These are phyloP conservation scores for Pseudoips prasinana DNA, from an alignment of 2,888 invertebrate species.

Conservation along the genomic window DNA sequence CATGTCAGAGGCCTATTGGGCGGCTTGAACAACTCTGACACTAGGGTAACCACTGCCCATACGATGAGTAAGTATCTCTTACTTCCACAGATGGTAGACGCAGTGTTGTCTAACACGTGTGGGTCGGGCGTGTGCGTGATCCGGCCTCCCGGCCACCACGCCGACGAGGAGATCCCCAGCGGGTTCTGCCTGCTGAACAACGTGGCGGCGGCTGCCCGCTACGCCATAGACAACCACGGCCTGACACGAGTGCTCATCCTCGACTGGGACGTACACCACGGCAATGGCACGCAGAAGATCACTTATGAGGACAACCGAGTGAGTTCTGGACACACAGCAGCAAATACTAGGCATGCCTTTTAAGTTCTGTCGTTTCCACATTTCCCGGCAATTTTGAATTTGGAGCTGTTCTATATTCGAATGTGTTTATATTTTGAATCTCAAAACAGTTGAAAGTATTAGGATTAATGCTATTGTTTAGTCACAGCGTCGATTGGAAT, in stretches of 20 bases:
- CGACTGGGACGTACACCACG: conserved; percentile 99
- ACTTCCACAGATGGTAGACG: conserved; percentile 83
- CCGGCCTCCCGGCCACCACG: conserved; percentile 96
- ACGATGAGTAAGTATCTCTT: too few species aligned
- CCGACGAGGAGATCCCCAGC: conserved; percentile 86
- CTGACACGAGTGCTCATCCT: conserved; percentile 86
- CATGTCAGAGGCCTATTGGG: too few species aligned
- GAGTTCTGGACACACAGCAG: conserved; percentile 5
- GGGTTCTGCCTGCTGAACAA: conserved; percentile 97
- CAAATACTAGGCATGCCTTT: too few species aligned
- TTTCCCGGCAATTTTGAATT: too few species aligned
- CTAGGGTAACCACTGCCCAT: too few species aligned
- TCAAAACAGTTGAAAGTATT: too few species aligned
- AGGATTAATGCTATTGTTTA: too few species aligned
- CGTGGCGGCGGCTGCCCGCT: conserved; percentile 90
- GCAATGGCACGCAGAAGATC: conserved; percentile 93
- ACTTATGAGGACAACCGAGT: conserved; percentile 85
- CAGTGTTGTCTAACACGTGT: conserved; percentile 83
- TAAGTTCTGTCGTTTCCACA: too few species aligned
- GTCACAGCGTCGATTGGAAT: too few species aligned
- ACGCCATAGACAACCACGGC: conserved; percentile 84
- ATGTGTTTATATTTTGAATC: too few species aligned
- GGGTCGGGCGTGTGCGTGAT: conserved; percentile 91
- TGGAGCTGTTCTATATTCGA: too few species aligned
- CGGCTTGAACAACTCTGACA: too few species aligned